Base-by-base conservation (phyloP, 2,113 vertebrate species). In the Columbina picui region DNA sequence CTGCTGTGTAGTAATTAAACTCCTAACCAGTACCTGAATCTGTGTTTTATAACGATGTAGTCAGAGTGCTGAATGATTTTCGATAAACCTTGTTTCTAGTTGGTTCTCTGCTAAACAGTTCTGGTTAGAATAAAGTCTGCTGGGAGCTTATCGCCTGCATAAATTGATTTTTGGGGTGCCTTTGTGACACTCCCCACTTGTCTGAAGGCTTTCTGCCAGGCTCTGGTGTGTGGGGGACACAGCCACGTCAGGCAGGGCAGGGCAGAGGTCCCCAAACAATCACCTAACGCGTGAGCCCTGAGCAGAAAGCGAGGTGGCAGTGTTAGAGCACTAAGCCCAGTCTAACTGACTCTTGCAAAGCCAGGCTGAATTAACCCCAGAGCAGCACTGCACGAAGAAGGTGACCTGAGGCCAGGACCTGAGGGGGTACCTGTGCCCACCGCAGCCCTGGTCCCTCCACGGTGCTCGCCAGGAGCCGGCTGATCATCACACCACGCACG, bases 211-310 rank as follows among this genome's bases (percentile, higher is more conserved):
- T 77, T 87, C 63, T 84, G 47, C 41, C 45, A 61, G 41, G 17
- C 36, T 56, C 32, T 0, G 0, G 6, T 4, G 6, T 15, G 30
- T 22, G 18, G 0, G 0, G 45, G 64, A 88, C 3, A 5, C 12
- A 64, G 34, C 41, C 63, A 25, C 0, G 0, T 27, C 64, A 68
- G 69, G 65, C 34, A 57, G 25, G 16, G 17, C 29, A 78, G 26
- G 32, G 20, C 50, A 73, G 68, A 14, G 5, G 2, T 23, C 17
- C 56, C 49, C 2, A 0, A 76, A 15, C 1, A 3, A 36, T 32
- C 61, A 43, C 41, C 6, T 49, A 20, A 23, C 2, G 41, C 64
- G 38, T 0, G 1, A 57, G 47, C 36, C n/a, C 61, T 8, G n/a
- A 61, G 68, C 73, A 80, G 57, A 63, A 55, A 39, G 47, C 0